A percentile compares a stretch with the other conserved stretches of the same genome.
Conservation (phyloP, 2,797 vertebrate genomes). For the Triplophysa yarkandensis region DNA sequence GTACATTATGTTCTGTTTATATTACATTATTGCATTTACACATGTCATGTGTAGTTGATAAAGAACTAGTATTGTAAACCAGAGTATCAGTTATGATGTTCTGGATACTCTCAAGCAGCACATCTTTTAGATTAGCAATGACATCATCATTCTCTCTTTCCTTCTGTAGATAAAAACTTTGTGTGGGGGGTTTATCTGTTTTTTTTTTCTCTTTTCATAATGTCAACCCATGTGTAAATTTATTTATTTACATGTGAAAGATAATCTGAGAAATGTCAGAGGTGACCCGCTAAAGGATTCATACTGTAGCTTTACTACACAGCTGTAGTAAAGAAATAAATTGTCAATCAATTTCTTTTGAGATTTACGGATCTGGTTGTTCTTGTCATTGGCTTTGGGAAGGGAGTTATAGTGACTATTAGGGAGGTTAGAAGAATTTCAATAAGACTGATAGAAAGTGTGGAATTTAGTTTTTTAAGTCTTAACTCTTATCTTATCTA, state of each 20-base stretch:
- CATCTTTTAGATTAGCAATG: constrained; percentile 9
- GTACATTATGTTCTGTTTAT: neutral
- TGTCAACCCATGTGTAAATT: neutral
- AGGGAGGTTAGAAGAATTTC: neutral
- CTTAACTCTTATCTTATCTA: neutral
- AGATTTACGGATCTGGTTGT: neutral
- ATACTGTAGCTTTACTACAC: neutral
- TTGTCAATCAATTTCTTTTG: neutral
- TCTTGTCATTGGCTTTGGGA: constrained; percentile 10
- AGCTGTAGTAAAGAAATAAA: neutral
- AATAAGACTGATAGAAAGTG: neutral
- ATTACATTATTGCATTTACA: neutral
- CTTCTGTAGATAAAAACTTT: constrained; percentile 21
- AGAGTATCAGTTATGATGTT: constrained; percentile 3
- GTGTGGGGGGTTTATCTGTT: neutral
- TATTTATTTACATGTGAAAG: neutral
- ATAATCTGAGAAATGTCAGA: neutral
- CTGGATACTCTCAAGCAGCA: constrained; percentile 32
- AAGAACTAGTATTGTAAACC: neutral
- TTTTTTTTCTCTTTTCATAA: neutral
- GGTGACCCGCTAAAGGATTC: neutral
- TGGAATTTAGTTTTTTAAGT: no score
- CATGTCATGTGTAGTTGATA: neutral
- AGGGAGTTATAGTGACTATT: neutral
- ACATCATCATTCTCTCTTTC: neutral